phyloP scores from a whole-genome alignment of 1,140 invertebrate species.

The Tachypleus tridentatus region DNA sequence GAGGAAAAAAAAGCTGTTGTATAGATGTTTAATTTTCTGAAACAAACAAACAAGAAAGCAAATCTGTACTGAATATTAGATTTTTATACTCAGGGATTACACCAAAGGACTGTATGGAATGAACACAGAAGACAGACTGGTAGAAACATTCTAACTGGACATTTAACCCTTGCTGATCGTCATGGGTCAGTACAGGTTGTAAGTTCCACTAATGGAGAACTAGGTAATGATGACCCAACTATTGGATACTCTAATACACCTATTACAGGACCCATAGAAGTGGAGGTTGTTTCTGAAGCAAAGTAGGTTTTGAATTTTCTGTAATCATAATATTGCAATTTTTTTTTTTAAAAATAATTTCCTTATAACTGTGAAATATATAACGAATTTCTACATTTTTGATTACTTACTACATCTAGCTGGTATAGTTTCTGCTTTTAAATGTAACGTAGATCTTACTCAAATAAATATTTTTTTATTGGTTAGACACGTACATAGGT shows the following conservation, averaged over 20 bases:
- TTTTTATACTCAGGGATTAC: neutral
- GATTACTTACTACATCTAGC: too few species aligned
- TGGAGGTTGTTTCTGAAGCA: slow-evolving; percentile 54
- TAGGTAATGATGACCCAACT: slow-evolving; percentile 85
- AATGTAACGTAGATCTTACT: too few species aligned
- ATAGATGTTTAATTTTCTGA: too few species aligned
- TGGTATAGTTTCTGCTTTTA: too few species aligned
- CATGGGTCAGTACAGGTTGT: slow-evolving; percentile 61
- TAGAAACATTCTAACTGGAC: slow-evolving; percentile 1
- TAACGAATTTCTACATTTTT: too few species aligned
- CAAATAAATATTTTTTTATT: too few species aligned
- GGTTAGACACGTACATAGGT: too few species aligned
- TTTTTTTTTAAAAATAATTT: too few species aligned
- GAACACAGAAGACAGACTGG: slow-evolving; percentile 3
- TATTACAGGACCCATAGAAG: slow-evolving; percentile 80
- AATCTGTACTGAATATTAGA: neutral
- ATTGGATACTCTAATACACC: slow-evolving; percentile 92
- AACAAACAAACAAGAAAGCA: too few species aligned
- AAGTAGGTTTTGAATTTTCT: slow-evolving; percentile 32
- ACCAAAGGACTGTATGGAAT: slow-evolving; percentile 8
- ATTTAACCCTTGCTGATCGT: slow-evolving; percentile 12
- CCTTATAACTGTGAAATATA: too few species aligned
- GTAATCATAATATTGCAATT: too few species aligned
- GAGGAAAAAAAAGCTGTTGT: too few species aligned
- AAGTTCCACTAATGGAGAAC: slow-evolving; percentile 89